A percentile compares a stretch with the other conserved stretches of the same genome.
These are phyloP conservation scores for Adelosebastes latens DNA, from an alignment of 2,797 vertebrate genomes.

Conservation along the genomic window DNA sequence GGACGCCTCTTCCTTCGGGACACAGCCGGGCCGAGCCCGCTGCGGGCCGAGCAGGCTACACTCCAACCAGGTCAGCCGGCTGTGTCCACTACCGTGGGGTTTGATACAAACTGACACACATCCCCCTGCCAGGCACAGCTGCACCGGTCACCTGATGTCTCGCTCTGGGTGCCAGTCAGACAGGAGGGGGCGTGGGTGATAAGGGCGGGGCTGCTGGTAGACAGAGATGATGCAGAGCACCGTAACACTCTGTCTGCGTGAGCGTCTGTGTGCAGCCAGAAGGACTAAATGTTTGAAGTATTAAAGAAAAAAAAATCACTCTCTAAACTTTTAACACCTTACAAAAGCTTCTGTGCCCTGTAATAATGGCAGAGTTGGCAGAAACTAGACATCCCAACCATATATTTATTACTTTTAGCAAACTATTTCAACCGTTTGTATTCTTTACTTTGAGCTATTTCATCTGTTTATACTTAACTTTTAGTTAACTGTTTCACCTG, in stretches of 20 bases:
- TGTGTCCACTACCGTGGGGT: conserved; percentile 11
- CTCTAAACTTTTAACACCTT: neutral
- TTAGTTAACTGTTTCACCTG: neutral
- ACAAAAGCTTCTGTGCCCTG: neutral
- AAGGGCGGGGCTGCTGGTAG: conserved; percentile 20
- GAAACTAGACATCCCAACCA: neutral
- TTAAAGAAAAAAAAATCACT: neutral
- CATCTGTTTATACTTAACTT: no score
- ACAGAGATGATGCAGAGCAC: conserved; percentile 6
- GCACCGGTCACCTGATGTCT: conserved; percentile 77
- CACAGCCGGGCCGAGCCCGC: conserved; percentile 1
- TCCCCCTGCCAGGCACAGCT: conserved; percentile 51
- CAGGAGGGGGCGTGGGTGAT: conserved; percentile 25
- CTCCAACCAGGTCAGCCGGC: conserved; percentile 62
- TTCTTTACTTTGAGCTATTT: neutral
- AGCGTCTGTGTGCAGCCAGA: neutral
- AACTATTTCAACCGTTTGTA: neutral
- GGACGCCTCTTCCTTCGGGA: neutral
- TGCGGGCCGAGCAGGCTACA: conserved; percentile 17
- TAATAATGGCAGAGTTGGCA: neutral
- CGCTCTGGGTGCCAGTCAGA: conserved; percentile 46
- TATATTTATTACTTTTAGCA: neutral
- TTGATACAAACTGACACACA: conserved; percentile 67
- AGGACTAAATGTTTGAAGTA: neutral
- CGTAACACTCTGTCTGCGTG: neutral